Base-by-base conservation (phyloP, 2,888 invertebrate genomes). In the Eucera pruinosa region DNA sequence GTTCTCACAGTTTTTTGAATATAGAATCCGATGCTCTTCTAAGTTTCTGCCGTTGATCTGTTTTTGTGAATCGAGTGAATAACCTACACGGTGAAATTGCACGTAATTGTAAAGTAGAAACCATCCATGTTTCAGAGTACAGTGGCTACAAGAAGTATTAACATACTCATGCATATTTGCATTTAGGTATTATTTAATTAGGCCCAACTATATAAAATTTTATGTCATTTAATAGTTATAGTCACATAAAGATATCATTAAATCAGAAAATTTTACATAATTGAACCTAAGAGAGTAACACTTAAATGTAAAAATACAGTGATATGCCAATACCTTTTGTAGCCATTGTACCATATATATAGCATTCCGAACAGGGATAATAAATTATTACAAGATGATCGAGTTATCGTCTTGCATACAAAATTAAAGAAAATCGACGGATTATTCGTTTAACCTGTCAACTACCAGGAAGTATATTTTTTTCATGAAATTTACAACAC, bases 371-470 rank as follows among this genome's bases (percentile, higher is more conserved):
- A n/a, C 6, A 43, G 11, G 18, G 11, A 18, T 47, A 47, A 60
- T 30, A 45, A 20, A 15, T 18, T 20, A 20, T 27, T 18, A n/a
- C 33, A 23, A 41, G 27, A 15, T 11, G 45, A 30, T 45, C 20
- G 36, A 43, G 50, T 25, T 11, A 18, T 57, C 15, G 20, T 50
- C 41, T 11, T 41, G 30, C 25, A 41, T 23, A 48, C 30, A 39
- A 47, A 11, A 11, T 20, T 25, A 7, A 5, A 36, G 48, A 18
- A 27, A 18, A 33, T 20, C 15, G 13, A 27, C 13, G 20, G n/a
- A 20, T 58, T 30, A 43, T 48, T 58, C 50, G 43, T 48, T 64
- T 18, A 13, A 54, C 65, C 60, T 75, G 73, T 60, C 73, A 13
- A 4, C 27, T 25, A 20, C 27, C 3, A 20, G 33, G 47, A 54